phyloP scores from a whole-genome alignment of 2,888 invertebrate genomes.

The Choristoneura rosaceana region DNA sequence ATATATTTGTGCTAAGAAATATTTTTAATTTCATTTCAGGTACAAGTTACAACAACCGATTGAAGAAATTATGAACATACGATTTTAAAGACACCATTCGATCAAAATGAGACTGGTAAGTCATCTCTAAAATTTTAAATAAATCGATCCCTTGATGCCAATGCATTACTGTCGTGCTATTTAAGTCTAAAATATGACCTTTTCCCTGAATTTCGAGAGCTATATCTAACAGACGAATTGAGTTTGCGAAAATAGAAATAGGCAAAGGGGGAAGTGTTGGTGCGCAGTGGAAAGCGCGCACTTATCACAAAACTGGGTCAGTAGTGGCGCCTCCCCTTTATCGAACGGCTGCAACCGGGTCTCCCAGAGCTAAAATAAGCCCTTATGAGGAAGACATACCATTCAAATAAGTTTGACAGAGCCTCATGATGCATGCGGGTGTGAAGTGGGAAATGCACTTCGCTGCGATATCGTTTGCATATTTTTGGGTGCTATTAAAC shows the following conservation, averaged over 20 bases:
- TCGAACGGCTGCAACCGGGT: constrained; percentile 70
- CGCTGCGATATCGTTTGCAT: constrained; percentile 61
- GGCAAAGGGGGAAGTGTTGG: constrained; percentile 73
- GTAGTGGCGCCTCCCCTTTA: constrained; percentile 84
- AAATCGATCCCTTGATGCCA: neutral
- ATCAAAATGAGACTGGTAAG: constrained; percentile 81
- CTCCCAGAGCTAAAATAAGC: constrained; percentile 68
- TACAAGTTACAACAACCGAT: constrained; percentile 60
- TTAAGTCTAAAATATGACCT: constrained; percentile 11
- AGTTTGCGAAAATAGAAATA: constrained; percentile 71
- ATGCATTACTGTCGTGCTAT: neutral
- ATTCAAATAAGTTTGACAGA: constrained; percentile 57
- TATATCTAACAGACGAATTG: constrained; percentile 50
- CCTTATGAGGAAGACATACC: constrained; percentile 63
- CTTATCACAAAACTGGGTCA: constrained; percentile 82
- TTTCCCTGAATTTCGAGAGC: constrained; percentile 34
- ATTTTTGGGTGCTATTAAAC: constrained; percentile 59
- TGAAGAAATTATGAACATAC: constrained; percentile 60
- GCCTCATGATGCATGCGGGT: constrained; percentile 58
- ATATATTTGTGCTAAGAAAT: neutral
- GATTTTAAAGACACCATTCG: constrained; percentile 50
- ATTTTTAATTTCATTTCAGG: constrained; percentile 62
- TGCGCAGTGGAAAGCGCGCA: constrained; percentile 84
- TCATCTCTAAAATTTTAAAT: constrained; percentile 36
- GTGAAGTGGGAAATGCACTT: constrained; percentile 71